phyloP scores from a whole-genome alignment of 2,113 vertebrate genomes.

The Gadus macrocephalus region DNA sequence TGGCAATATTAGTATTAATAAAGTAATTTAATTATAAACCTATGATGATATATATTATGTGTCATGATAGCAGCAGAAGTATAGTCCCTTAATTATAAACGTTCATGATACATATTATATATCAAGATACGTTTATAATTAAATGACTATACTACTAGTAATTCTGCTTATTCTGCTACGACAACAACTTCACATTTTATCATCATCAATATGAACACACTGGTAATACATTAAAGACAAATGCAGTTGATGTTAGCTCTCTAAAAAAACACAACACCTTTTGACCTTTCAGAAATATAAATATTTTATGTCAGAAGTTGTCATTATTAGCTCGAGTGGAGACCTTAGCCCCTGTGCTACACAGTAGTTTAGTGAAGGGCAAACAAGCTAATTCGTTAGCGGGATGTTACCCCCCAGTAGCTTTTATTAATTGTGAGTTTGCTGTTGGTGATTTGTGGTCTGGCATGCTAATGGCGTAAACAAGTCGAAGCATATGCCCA shows the following conservation, averaged over 20 bases:
- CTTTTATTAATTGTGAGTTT: conserved; percentile 31
- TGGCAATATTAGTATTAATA: no score
- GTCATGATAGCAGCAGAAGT: no score
- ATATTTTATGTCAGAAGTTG: no score
- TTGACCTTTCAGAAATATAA: not conserved
- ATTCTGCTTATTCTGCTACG: not conserved
- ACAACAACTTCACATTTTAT: not conserved
- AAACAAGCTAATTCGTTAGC: conserved; percentile 13
- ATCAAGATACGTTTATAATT: not conserved
- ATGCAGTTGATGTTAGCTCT: conserved; percentile 10
- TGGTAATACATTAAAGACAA: not conserved
- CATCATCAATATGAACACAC: no score
- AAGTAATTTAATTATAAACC: no score
- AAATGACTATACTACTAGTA: not conserved
- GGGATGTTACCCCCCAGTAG: conserved; percentile 14
- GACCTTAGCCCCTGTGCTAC: no score
- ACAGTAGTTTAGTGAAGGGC: conserved; percentile 8
- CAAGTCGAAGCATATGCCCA: conserved; percentile 37
- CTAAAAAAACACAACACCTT: conserved; percentile 12
- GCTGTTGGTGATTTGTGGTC: conserved; percentile 29
- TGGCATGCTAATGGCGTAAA: conserved; percentile 15
- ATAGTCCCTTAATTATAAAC: no score
- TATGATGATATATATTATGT: no score
- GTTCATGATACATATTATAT: no score
- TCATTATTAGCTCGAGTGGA: no score